Base-by-base conservation (phyloP, 2,888 invertebrate genomes). In the Falcaria lacertinaria region DNA sequence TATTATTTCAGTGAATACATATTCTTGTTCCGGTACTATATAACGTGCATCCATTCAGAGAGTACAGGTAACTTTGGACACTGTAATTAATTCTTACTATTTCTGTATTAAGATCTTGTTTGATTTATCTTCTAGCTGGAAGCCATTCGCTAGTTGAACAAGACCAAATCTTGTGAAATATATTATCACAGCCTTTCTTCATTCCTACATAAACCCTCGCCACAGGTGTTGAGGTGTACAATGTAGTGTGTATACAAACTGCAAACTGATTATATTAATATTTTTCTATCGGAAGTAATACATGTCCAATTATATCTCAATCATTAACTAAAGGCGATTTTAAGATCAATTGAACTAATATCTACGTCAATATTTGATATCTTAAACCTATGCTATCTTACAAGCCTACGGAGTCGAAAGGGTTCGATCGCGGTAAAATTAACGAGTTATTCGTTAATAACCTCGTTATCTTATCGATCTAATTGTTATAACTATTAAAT, bases 381-480 rank as follows among this genome's bases (percentile, higher is more conserved):
- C 19, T 17, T 13, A 35, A 28, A 1, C 7, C 48, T 54, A 54
- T 32, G 42, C 34, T 48, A 47, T 47, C 33, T 43, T 42, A 44
- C 41, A 44, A 38, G 42, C 43, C 54, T 51, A 57, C 48, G 44
- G 46, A 43, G 43, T 57, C 46, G 41, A 43, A 52, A 61, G 61
- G 59, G 57, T 64, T 69, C 52, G 54, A 65, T 61, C 60, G 51
- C 47, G 50, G 59, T 57, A 54, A 58, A 62, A 54, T 28, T 8
- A n/a, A n/a, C n/a, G n/a, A n/a, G n/a, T 64, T 64, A 57, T 61
- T 54, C 44, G 44, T 41, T 64, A 54, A 54, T 64, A 65, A 68
- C 65, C 69, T 72, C 54, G 57, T 64, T 70, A 71, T 60, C 74
- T 80, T 79, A 80, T 67, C 54, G 54, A 66, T 53, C 69, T 79